Conservation (phyloP, 2,797 vertebrate species). For the Hoplostethus atlanticus region DNA sequence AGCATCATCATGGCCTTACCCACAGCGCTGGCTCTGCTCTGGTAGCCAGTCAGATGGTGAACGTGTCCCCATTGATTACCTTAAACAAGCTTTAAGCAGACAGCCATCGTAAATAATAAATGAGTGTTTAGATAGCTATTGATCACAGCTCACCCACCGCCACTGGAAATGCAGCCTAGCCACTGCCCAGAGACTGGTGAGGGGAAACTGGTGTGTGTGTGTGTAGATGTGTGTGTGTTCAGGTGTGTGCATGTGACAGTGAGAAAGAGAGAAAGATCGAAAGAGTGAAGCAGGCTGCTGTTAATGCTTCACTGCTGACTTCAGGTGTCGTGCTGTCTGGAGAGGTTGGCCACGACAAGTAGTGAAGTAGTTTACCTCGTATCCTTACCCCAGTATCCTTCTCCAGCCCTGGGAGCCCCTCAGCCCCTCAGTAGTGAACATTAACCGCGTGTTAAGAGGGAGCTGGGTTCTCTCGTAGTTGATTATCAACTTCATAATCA, state of each 20-base stretch:
- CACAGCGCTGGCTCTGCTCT: constrained; percentile 1
- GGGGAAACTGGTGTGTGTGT: neutral
- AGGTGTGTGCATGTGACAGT: constrained; percentile 1
- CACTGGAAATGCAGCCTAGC: constrained; percentile 7
- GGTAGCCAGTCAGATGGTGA: constrained; percentile 17
- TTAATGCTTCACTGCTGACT: neutral
- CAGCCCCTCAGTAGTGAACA: constrained; percentile 4
- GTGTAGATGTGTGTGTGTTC: constrained; percentile 17
- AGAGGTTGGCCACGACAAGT: neutral
- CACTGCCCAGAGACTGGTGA: neutral
- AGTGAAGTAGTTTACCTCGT: neutral
- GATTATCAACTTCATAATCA: constrained; percentile 52
- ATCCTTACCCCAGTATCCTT: too few species aligned
- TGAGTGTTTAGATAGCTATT: constrained; percentile 55
- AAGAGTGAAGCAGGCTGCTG: neutral
- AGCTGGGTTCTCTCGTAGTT: constrained; percentile 26
- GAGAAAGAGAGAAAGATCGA: neutral
- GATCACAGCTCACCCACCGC: constrained; percentile 33
- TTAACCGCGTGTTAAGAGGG: constrained; percentile 18
- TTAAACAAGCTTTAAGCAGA: constrained; percentile 40
- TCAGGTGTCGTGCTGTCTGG: neutral
- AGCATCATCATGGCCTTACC: neutral
- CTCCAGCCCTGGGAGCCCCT: constrained; percentile 7
- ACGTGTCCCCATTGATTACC: constrained; percentile 43
- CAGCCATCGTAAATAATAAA: constrained; percentile 60